These are phyloP conservation scores for Lapara coniferarum DNA, from an alignment of 2,888 invertebrate genomes.

Conservation along the genomic window DNA sequence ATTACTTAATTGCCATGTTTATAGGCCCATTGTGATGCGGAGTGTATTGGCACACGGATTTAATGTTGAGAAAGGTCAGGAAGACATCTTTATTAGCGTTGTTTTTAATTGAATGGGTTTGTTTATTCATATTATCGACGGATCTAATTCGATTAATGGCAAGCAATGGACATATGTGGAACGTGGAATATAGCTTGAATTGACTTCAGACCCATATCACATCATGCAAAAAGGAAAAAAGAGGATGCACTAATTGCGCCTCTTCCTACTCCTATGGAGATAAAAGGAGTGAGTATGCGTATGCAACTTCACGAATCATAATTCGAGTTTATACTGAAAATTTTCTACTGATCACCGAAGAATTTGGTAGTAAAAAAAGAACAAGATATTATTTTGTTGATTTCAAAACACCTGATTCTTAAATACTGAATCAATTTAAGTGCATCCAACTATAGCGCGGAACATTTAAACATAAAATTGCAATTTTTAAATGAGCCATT, in stretches of 20 bases:
- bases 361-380: too few species aligned
- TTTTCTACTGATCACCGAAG: too few species aligned
- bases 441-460: background rate
- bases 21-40: slow-evolving; percentile 49
- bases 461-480: background rate
- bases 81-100: slow-evolving; percentile 41
- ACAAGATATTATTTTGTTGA: too few species aligned
- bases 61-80: slow-evolving; percentile 50
- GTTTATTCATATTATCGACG: slow-evolving; percentile 35
- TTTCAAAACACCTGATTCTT: background rate
- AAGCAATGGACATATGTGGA: background rate
- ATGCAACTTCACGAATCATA: too few species aligned
- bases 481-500: slow-evolving; percentile 4
- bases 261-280: too few species aligned
- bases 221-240: too few species aligned
- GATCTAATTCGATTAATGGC: slow-evolving; percentile 11
- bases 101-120: slow-evolving; percentile 27
- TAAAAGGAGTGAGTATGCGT: too few species aligned
- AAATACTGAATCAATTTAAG: background rate
- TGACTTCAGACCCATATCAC: background rate
- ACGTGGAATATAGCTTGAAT: background rate
- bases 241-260: too few species aligned
- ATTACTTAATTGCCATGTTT: slow-evolving; percentile 47
- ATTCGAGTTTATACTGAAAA: too few species aligned
- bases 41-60: slow-evolving; percentile 43